Percentiles rank a stretch among this genome's conserved stretches.
Evolutionary conservation across 1,140 invertebrate genomes (phyloP).

Genomic region (Ctenoplectra terminalis): DNA sequence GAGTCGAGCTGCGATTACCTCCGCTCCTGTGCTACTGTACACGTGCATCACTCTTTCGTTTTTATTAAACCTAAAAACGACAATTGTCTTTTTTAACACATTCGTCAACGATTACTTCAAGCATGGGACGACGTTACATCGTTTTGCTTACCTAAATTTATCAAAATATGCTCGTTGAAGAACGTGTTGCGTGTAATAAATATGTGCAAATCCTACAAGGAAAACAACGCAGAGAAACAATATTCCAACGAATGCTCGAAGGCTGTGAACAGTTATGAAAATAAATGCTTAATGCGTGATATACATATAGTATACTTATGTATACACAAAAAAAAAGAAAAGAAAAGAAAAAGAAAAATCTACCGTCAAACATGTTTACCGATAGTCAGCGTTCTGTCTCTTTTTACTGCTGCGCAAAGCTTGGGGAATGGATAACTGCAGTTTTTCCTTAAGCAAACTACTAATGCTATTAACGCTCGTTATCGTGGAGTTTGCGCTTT

Average conservation of each 20-base stretch:
- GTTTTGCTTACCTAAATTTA: constrained; percentile 84
- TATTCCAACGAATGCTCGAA: constrained; percentile 90
- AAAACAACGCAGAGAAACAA: constrained; percentile 91
- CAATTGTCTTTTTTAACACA: not conserved
- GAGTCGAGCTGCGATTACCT: constrained; percentile 88
- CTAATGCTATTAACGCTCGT: constrained; percentile 92
- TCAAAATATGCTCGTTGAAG: constrained; percentile 92
- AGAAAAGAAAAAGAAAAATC: no score
- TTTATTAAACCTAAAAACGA: constrained; percentile 87
- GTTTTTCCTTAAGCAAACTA: constrained; percentile 91
- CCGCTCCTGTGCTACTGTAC: constrained; percentile 87
- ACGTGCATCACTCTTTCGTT: constrained; percentile 89
- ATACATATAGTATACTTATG: no score
- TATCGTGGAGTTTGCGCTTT: constrained; percentile 87
- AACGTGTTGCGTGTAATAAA: constrained; percentile 92
- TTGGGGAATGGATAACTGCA: constrained; percentile 86
- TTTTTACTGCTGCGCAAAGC: constrained; percentile 78
- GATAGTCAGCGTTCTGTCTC: constrained; percentile 81
- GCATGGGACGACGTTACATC: no score
- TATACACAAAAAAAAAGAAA: no score
- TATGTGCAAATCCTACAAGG: constrained; percentile 91
- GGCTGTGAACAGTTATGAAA: constrained; percentile 83
- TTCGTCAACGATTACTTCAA: no score
- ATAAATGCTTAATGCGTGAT: no score
- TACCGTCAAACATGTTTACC: constrained; percentile 67